Conservation (phyloP, 2,888 invertebrate genomes). For the Exephanes ischioxanthus region DNA sequence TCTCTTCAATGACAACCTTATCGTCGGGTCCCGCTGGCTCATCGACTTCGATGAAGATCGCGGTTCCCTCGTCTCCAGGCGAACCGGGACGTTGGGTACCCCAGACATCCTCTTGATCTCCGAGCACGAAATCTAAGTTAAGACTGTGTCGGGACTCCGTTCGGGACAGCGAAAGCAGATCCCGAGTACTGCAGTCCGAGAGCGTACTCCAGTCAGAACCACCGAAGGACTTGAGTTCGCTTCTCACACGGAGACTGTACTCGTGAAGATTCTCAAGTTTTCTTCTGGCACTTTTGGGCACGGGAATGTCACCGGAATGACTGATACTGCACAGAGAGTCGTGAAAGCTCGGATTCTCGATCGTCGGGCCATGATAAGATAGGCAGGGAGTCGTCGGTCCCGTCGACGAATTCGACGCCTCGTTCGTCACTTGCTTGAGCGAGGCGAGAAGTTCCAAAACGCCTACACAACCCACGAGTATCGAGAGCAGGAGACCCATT, state of each 20-base stretch:
- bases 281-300: slow-evolving; percentile 75
- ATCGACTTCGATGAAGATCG: slow-evolving; percentile 40
- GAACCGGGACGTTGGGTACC: neutral
- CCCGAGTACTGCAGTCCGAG: slow-evolving; percentile 78
- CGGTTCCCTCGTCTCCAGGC: neutral
- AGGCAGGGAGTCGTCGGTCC: slow-evolving; percentile 76
- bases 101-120: slow-evolving; percentile 63
- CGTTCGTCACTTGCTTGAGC: slow-evolving; percentile 77
- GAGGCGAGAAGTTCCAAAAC: slow-evolving; percentile 89
- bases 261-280: slow-evolving; percentile 82
- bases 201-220: slow-evolving; percentile 76
- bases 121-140: slow-evolving; percentile 65
- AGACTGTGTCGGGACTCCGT: slow-evolving; percentile 75
- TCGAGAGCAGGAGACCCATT: slow-evolving; percentile 92
- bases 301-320: slow-evolving; percentile 74
- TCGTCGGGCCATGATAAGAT: slow-evolving; percentile 72
- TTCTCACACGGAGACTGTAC: slow-evolving; percentile 79
- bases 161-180: slow-evolving; percentile 74
- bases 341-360: slow-evolving; percentile 75
- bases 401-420: slow-evolving; percentile 72
- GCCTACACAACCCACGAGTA: slow-evolving; percentile 91
- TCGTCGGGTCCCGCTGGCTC: slow-evolving; percentile 7
- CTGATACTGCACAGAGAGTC: slow-evolving; percentile 80
- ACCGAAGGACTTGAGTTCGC: slow-evolving; percentile 77
- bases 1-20: slow-evolving; percentile 51